Conservation (phyloP, 2,888 invertebrate species). For the Eulithis testata region DNA sequence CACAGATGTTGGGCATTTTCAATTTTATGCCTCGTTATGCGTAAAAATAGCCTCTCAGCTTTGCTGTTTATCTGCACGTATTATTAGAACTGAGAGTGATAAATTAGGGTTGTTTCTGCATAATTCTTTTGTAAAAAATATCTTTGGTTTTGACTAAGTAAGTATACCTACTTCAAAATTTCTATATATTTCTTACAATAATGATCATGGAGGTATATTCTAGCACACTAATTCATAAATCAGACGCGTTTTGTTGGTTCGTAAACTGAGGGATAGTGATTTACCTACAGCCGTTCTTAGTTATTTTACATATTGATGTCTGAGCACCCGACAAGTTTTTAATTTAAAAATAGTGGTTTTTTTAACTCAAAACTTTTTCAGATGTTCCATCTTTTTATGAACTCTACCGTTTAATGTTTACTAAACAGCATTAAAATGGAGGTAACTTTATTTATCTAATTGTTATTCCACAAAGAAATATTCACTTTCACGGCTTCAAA, state of each 20-base stretch:
- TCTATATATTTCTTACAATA: too few species aligned
- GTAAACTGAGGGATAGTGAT: too few species aligned
- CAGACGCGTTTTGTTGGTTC: too few species aligned
- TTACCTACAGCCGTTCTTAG: too few species aligned
- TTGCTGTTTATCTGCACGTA: constrained; percentile 29
- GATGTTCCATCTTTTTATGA: neutral
- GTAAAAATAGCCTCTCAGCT: constrained; percentile 56
- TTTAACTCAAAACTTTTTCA: too few species aligned
- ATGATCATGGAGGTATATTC: too few species aligned
- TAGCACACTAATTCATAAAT: too few species aligned
- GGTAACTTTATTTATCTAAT: constrained; percentile 28
- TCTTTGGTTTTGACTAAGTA: neutral
- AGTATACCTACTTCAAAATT: too few species aligned
- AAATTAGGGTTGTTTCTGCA: constrained; percentile 6
- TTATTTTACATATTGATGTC: too few species aligned
- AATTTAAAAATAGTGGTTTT: too few species aligned
- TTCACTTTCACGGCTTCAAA: constrained; percentile 34
- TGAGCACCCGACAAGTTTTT: too few species aligned
- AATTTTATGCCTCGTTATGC: constrained; percentile 68
- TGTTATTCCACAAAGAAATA: constrained; percentile 30
- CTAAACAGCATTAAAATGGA: constrained; percentile 20
- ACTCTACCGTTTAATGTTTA: constrained; percentile 11
- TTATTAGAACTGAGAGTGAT: constrained; percentile 21
- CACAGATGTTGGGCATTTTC: constrained; percentile 44
- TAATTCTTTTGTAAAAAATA: neutral